These are phyloP conservation scores for Ceyx cyanopectus DNA, from an alignment of 2,113 vertebrate species.

Conservation along the genomic window DNA sequence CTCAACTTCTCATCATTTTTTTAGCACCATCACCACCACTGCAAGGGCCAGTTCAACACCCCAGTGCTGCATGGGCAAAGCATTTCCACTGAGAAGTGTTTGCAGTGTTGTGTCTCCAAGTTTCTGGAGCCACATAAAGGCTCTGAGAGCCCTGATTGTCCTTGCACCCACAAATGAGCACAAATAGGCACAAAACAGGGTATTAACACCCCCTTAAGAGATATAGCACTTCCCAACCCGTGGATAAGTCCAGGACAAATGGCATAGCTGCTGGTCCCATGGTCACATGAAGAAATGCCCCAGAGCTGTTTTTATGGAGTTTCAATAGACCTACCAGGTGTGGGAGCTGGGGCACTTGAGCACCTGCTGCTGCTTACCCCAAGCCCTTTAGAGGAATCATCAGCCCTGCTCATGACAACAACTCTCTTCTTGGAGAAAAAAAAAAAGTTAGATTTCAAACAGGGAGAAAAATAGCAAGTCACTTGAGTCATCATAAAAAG, in stretches of 20 bases:
- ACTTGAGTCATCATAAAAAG: background rate
- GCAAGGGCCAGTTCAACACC: background rate
- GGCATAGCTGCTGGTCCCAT: background rate
- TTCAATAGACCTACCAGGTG: too few relatives aligned
- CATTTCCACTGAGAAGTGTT: background rate
- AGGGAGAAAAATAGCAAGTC: background rate
- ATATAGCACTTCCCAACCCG: background rate
- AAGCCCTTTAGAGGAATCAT: background rate
- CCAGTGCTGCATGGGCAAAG: fast-evolving
- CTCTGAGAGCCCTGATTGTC: background rate
- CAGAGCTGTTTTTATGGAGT: background rate
- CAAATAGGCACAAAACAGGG: background rate
- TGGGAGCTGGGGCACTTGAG: background rate
- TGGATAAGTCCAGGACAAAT: fast-evolving
- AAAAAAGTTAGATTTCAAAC: background rate
- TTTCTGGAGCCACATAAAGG: background rate
- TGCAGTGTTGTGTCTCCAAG: background rate
- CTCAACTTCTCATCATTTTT: background rate
- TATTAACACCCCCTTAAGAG: background rate
- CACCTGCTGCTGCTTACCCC: fast-evolving
- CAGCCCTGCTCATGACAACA: background rate
- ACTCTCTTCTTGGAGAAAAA: background rate
- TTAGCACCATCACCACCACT: fast-evolving
- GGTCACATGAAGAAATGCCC: background rate
- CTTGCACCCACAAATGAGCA: background rate